These are phyloP conservation scores for Ancistrus triradiatus DNA, from an alignment of 2,113 vertebrate species.

Conservation along the genomic window DNA sequence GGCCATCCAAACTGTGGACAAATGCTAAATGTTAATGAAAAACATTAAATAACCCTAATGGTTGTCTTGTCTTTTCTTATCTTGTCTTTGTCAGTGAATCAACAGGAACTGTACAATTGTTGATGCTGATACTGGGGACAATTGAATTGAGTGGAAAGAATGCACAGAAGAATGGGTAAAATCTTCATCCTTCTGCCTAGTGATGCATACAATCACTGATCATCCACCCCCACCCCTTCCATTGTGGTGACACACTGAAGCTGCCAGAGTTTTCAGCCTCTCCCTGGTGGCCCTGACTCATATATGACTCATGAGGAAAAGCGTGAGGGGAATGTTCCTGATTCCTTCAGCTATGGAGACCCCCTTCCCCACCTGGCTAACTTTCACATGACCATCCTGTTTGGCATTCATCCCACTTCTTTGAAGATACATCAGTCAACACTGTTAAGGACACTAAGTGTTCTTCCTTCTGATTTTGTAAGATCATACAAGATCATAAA, in stretches of 20 bases:
- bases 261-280: constrained; percentile 10
- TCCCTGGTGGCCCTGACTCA: constrained; percentile 24
- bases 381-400: not conserved
- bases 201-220: constrained; percentile 3
- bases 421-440: not conserved
- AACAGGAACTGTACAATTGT: no score
- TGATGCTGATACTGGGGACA: no score
- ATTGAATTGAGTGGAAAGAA: no score
- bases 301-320: constrained; percentile 16
- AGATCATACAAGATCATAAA: not conserved
- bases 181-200: no score
- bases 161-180: no score
- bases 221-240: not conserved
- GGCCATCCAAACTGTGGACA: no score
- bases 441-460: no score
- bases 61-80: no score
- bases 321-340: not conserved
- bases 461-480: not conserved
- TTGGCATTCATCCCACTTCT: not conserved
- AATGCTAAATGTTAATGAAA: no score
- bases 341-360: not conserved
- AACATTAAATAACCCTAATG: no score
- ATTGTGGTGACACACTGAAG: not conserved
- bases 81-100: no score
- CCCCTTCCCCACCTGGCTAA: not conserved